A percentile compares a stretch with the other conserved stretches of the same genome.
phyloP scores from a whole-genome alignment of 2,888 invertebrate genomes.

The Lepidocyrtoides sp. region DNA sequence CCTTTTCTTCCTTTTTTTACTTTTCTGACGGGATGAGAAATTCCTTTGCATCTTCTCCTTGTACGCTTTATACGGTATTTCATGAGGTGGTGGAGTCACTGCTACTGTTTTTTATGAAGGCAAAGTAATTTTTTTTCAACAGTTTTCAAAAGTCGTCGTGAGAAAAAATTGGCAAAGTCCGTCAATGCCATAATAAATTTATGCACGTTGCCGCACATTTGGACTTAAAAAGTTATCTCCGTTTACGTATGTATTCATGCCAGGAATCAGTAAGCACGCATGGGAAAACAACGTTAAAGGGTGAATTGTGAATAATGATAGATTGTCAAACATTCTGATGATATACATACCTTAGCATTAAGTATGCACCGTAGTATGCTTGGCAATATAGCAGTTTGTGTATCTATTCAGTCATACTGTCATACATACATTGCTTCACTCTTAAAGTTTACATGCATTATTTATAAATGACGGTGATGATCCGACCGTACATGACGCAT shows the following conservation, averaged over 20 bases:
- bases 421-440: neutral
- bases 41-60: slow-evolving; percentile 59
- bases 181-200: slow-evolving; percentile 65
- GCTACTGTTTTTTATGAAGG: neutral
- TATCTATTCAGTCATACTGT: no score
- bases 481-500: neutral
- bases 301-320: slow-evolving; percentile 54
- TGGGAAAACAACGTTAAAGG: neutral
- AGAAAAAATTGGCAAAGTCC: slow-evolving; percentile 65
- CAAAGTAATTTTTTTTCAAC: slow-evolving; percentile 16
- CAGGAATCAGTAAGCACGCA: neutral
- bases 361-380: no score
- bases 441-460: neutral
- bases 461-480: slow-evolving; percentile 17
- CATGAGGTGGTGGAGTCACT: neutral
- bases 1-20: slow-evolving; percentile 67
- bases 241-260: neutral
- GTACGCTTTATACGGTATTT: neutral
- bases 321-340: slow-evolving; percentile 48
- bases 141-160: slow-evolving; percentile 37
- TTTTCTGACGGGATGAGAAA: slow-evolving; percentile 72
- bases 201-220: slow-evolving; percentile 3
- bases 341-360: no score
- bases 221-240: slow-evolving; percentile 45
- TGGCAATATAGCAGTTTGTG: no score